phyloP scores from a whole-genome alignment of 2,888 invertebrate genomes.

The Melipona bicolor region DNA sequence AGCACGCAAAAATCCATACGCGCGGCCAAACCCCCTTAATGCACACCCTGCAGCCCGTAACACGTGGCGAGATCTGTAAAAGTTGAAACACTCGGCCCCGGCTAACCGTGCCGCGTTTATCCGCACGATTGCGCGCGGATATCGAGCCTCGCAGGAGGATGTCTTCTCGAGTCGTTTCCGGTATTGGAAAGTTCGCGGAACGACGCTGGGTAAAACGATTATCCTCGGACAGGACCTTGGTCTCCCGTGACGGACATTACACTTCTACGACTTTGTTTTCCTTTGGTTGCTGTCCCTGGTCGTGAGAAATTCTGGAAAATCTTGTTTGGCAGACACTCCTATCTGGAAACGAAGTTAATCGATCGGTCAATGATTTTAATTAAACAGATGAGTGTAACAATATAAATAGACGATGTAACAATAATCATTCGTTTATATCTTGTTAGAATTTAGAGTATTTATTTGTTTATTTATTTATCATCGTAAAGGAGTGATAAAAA shows the following conservation, averaged over 20 bases:
- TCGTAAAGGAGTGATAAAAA: too few species aligned
- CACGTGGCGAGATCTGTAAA: constrained; percentile 51
- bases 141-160: constrained; percentile 49
- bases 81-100: constrained; percentile 47
- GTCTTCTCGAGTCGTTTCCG: constrained; percentile 52
- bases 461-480: too few species aligned
- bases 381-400: too few species aligned
- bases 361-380: too few species aligned
- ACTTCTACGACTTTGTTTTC: neutral
- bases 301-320: neutral
- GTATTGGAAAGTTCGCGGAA: constrained; percentile 39
- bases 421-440: too few species aligned
- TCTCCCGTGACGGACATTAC: neutral
- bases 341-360: neutral
- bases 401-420: too few species aligned
- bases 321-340: neutral
- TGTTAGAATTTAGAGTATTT: too few species aligned
- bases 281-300: neutral
- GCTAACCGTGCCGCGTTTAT: constrained; percentile 48
- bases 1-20: constrained; percentile 57
- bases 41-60: constrained; percentile 26
- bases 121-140: constrained; percentile 56
- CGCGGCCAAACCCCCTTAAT: constrained; percentile 35
- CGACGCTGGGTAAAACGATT: neutral
- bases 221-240: neutral